These are phyloP conservation scores for Sphaerodactylus townsendi DNA, from an alignment of 2,113 vertebrate genomes.

Conservation along the genomic window DNA sequence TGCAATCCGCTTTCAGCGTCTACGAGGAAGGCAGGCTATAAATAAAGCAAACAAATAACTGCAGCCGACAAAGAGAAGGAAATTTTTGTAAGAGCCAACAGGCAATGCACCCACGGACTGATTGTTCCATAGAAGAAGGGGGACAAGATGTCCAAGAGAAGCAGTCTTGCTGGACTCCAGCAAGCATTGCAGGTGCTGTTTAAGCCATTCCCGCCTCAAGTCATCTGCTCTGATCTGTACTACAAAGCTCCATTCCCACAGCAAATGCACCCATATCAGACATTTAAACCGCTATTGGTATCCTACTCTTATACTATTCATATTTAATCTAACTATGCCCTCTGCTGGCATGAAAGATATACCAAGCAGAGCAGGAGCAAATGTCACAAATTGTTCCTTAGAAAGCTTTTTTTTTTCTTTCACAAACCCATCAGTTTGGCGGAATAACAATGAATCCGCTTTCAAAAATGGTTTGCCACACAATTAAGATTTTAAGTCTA, in stretches of 20 bases:
- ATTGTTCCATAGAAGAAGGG: too few relatives aligned
- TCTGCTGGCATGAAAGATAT: constrained; percentile 44
- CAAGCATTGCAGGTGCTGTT: too few relatives aligned
- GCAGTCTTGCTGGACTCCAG: too few relatives aligned
- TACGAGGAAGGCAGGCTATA: too few relatives aligned
- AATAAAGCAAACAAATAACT: too few relatives aligned
- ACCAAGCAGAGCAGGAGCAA: background rate
- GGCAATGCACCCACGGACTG: too few relatives aligned
- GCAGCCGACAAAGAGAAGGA: too few relatives aligned
- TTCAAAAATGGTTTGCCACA: fast-evolving
- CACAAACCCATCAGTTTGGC: fast-evolving
- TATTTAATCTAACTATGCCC: constrained; percentile 56
- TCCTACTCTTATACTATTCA: fast-evolving
- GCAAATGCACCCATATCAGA: background rate
- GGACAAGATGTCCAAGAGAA: too few relatives aligned
- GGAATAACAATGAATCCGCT: fast-evolving
- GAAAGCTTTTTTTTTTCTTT: background rate
- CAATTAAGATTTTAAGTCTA: background rate
- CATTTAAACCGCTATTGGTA: background rate
- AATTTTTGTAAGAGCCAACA: too few relatives aligned
- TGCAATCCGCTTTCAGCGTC: too few relatives aligned
- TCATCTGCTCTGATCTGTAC: background rate
- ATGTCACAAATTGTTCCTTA: background rate
- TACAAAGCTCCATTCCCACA: background rate
- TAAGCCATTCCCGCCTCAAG: background rate